These are phyloP conservation scores for Kryptopterus vitreolus DNA, from an alignment of 2,797 vertebrate genomes.

Conservation along the genomic window DNA sequence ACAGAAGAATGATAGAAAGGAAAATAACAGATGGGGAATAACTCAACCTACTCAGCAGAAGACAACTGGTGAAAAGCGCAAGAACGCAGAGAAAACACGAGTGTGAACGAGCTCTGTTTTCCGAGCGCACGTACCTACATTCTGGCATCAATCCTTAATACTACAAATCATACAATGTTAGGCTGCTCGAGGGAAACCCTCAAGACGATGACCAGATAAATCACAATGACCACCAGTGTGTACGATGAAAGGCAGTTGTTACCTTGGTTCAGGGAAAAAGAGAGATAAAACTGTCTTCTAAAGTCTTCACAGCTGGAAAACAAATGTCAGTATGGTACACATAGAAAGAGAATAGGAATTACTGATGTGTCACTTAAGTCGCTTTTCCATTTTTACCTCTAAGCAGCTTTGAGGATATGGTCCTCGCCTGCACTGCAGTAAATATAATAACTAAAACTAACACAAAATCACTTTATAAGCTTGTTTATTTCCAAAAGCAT, in stretches of 20 bases:
- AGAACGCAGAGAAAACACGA: not conserved
- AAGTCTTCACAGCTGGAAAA: not conserved
- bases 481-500: not conserved
- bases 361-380: too few species aligned
- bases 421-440: not conserved
- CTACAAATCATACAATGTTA: too few species aligned
- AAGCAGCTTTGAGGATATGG: not conserved
- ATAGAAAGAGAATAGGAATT: not conserved
- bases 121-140: not conserved
- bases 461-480: not conserved
- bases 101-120: not conserved
- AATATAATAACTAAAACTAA: too few species aligned
- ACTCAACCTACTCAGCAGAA: too few species aligned
- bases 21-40: too few species aligned
- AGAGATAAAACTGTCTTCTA: not conserved
- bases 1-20: not conserved
- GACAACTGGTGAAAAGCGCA: not conserved
- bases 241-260: not conserved
- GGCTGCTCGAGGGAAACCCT: too few species aligned
- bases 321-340: not conserved
- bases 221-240: not conserved
- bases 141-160: too few species aligned
- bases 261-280: not conserved
- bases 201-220: not conserved
- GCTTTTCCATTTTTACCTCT: not conserved